Evolutionary conservation across 2,113 vertebrate genomes (phyloP), one percentile per base, ranked within the genome.

Genomic region (Casuarius casuarius): DNA sequence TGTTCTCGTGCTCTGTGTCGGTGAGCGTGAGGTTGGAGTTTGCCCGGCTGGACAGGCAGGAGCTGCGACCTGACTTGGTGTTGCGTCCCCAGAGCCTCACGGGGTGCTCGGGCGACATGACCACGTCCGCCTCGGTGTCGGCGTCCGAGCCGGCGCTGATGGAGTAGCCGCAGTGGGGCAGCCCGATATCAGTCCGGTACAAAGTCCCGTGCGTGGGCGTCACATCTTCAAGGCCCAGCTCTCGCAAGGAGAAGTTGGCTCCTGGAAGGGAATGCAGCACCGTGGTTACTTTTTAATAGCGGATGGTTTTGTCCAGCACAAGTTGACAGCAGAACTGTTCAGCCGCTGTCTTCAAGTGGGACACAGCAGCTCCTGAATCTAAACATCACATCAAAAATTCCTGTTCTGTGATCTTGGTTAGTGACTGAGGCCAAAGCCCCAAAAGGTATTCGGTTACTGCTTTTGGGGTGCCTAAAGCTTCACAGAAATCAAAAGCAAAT

Each of bases 1-100:
- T 99, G 94, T 99, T 99, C 97, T 99, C 99, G 0, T 99, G 99
- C 87, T 99, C 99, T 0, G 99, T 99, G 97, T 99, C 99, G 0
- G 99, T 99, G 77, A 99, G 99, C 1, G 99, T 99, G 92, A 99
- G 98, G 94, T 99, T 99, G 92, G 99, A 99, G 97, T 99, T 99
- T 94, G 99, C 99, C 77, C 99, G 95, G 97, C 99, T 99, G 2
- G 99, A 99, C 93, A 99, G 98, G 96, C 99, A 99, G 48, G 99
- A 99, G 96, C 99, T 99, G 80, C 99, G 99, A 13, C 99, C 99
- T 0, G 99, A 99, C 95, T 99, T 99, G 28, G 98, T 98, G 95
- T 97, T 98, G 40, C 99, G 98, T 54, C 98, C 99, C 99, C 99
- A 99, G 63, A 99, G 98, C 49, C 99, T 97, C 75, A 99, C 98